Evolutionary conservation across 2,113 vertebrate species (phyloP).

Genomic region (Sorex fumeus): DNA sequence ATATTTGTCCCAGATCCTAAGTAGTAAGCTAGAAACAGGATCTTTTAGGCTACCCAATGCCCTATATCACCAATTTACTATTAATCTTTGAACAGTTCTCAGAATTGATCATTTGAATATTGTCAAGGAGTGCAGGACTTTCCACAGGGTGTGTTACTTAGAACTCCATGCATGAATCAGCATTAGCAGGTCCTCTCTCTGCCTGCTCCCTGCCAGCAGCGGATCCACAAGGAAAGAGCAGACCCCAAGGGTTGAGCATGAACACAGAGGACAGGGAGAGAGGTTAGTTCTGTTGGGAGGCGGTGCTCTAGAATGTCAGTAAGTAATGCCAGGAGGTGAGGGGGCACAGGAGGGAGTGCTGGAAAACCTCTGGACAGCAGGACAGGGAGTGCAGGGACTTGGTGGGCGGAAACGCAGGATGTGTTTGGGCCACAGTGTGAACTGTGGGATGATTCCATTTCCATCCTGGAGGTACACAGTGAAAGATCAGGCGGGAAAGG

Average conservation of each 20-base stretch:
- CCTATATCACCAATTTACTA: too few relatives aligned
- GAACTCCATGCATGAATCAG: not conserved
- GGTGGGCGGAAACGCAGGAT: not conserved
- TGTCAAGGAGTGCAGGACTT: not conserved
- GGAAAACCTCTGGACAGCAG: not conserved
- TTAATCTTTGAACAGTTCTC: too few relatives aligned
- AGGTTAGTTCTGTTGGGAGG: not conserved
- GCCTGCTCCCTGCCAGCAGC: not conserved
- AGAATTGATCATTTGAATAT: conserved; percentile 8
- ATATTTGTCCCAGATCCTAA: not conserved
- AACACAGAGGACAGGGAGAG: not conserved
- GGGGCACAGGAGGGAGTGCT: not conserved
- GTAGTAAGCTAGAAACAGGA: conserved; percentile 24
- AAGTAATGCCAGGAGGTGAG: not conserved
- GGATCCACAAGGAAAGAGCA: not conserved
- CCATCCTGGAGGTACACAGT: not conserved
- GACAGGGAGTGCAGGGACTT: not conserved
- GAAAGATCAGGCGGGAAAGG: not conserved
- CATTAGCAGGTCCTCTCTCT: not conserved
- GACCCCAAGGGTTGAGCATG: not conserved
- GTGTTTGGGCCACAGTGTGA: not conserved
- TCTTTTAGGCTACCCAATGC: too few relatives aligned
- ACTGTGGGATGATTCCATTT: not conserved
- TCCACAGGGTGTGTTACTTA: not conserved
- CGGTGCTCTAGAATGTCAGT: not conserved